A percentile compares a stretch with the other conserved stretches of the same genome.
These are phyloP conservation scores for Apodemus agrarius DNA, from an alignment of 2,797 vertebrate species.

Conservation along the genomic window DNA sequence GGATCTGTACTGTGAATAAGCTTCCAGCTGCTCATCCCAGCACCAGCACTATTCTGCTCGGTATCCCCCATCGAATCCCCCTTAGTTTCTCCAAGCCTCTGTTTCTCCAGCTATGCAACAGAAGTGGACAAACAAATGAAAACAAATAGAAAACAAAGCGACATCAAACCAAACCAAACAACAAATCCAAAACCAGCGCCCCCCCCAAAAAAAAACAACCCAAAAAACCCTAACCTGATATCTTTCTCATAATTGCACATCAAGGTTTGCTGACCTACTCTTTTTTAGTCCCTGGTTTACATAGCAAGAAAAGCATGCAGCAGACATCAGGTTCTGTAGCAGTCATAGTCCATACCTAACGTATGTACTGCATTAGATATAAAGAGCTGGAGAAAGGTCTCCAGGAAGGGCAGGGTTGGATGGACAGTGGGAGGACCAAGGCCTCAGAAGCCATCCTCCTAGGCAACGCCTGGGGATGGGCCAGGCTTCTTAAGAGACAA, in stretches of 20 bases:
- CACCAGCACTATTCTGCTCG: neutral
- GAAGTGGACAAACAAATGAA: neutral
- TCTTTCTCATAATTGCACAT: neutral
- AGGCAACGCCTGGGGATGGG: neutral
- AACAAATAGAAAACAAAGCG: neutral
- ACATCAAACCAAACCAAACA: neutral
- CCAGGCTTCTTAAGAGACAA: neutral
- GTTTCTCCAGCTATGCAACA: neutral
- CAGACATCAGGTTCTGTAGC: neutral
- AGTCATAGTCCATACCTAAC: neutral
- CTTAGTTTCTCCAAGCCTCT: constrained; percentile 31
- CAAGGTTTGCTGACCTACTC: neutral
- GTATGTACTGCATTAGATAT: neutral
- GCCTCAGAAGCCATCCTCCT: neutral
- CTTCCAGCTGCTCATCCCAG: neutral
- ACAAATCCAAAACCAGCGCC: neutral
- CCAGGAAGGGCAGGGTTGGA: neutral
- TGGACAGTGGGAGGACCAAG: fast-evolving
- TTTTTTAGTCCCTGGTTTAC: neutral
- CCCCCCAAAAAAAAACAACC: neutral
- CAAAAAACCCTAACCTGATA: neutral
- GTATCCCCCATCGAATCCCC: neutral
- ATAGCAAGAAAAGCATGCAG: neutral
- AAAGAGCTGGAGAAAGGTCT: neutral
- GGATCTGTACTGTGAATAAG: neutral